Percentiles rank a stretch among this genome's conserved stretches.
phyloP scores from a whole-genome alignment of 2,113 vertebrate genomes.

The Amblyopsis rosae region DNA sequence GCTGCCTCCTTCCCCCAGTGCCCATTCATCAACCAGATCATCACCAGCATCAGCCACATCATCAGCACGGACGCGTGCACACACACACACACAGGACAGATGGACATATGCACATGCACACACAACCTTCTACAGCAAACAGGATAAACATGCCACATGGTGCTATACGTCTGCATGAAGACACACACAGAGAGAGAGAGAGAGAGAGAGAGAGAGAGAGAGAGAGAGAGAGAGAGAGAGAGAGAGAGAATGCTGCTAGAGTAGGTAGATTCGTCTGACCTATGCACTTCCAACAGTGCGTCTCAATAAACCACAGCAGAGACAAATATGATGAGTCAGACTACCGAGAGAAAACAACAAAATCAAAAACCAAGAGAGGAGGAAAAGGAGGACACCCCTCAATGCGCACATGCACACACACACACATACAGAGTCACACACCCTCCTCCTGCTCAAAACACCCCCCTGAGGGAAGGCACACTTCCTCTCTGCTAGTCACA shows the following conservation, averaged over 20 bases:
- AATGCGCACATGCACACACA: neutral
- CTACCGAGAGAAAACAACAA: conserved; percentile 61
- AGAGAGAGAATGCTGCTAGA: conserved; percentile 56
- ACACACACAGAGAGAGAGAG: neutral
- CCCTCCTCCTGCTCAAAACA: conserved; percentile 3
- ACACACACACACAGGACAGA: conserved; percentile 10
- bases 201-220: conserved; percentile 23
- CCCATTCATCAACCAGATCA: conserved; percentile 72
- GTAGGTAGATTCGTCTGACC: conserved; percentile 71
- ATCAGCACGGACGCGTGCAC: conserved; percentile 32
- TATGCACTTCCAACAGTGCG: conserved; percentile 66
- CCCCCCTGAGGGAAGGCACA: conserved; percentile 2
- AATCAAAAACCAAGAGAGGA: conserved; percentile 44
- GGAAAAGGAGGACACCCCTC: conserved; percentile 6
- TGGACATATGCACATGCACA: conserved; percentile 21
- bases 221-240: conserved; percentile 25
- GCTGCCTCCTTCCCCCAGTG: conserved; percentile 55
- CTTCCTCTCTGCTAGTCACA: conserved; percentile 45
- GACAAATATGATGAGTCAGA: conserved; percentile 71
- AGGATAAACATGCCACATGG: conserved; percentile 42
- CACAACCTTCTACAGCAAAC: conserved; percentile 13
- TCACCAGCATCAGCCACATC: conserved; percentile 64
- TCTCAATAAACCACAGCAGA: conserved; percentile 67
- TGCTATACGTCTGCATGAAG: conserved; percentile 32
- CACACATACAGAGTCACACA: neutral